phyloP scores from a whole-genome alignment of 2,888 invertebrate genomes.

The Agrilus biguttatus region DNA sequence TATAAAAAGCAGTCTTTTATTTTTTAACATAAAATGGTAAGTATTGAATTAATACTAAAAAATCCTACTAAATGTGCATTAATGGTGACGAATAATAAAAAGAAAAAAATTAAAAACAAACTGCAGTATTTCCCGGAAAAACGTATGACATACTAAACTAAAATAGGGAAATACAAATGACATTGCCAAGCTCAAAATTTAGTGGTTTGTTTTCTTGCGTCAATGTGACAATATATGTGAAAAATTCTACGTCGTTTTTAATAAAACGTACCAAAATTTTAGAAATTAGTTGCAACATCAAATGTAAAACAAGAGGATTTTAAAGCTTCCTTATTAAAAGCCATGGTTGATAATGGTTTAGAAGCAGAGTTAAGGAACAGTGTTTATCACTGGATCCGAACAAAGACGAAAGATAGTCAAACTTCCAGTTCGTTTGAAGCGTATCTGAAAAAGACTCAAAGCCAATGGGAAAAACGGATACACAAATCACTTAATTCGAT shows the following conservation, averaged over 20 bases:
- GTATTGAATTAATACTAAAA: too few species aligned
- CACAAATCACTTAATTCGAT: slow-evolving; percentile 91
- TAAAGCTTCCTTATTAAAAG: slow-evolving; percentile 57
- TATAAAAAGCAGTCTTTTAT: too few species aligned
- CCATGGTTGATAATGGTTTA: slow-evolving; percentile 62
- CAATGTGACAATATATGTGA: background rate
- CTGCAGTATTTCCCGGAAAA: too few species aligned
- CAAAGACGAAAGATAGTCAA: slow-evolving; percentile 28
- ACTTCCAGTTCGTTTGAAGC: slow-evolving; percentile 29
- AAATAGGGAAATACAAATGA: too few species aligned
- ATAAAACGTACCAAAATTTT: slow-evolving; percentile 11
- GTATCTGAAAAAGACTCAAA: slow-evolving; percentile 71
- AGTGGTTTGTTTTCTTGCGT: slow-evolving; percentile 2
- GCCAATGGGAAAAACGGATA: slow-evolving; percentile 87
- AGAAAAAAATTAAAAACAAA: too few species aligned
- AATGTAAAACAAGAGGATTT: slow-evolving; percentile 65
- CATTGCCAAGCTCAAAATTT: background rate
- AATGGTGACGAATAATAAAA: too few species aligned
- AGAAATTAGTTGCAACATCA: slow-evolving; percentile 68
- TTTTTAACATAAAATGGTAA: too few species aligned
- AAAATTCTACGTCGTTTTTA: too few species aligned
- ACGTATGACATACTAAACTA: too few species aligned
- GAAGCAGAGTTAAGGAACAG: slow-evolving; percentile 74
- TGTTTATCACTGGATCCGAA: slow-evolving; percentile 67
- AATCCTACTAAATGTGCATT: too few species aligned